phyloP scores from a whole-genome alignment of 2,888 invertebrate genomes.

The Eilema sororculum region DNA sequence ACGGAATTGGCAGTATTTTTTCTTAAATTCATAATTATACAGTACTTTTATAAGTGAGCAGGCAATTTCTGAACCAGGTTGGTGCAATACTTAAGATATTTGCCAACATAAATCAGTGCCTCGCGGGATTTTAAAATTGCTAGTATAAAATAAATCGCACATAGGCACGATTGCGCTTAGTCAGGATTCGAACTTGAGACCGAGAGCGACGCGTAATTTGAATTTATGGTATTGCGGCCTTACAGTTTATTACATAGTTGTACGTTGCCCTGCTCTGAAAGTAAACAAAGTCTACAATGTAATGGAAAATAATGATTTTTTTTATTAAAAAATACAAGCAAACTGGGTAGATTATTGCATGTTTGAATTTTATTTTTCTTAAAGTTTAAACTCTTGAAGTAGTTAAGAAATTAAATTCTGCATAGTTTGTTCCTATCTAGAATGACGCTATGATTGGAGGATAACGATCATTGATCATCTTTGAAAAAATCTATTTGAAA shows the following conservation, averaged over 20 bases:
- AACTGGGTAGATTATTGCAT: neutral
- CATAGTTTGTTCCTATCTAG: neutral
- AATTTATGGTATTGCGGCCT: slow-evolving; percentile 24
- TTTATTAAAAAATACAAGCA: neutral
- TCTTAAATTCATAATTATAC: neutral
- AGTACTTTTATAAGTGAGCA: neutral
- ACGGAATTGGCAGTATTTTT: slow-evolving; percentile 9
- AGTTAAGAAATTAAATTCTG: neutral
- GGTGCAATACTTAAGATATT: neutral
- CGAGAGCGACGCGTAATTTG: slow-evolving; percentile 26
- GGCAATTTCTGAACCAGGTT: neutral
- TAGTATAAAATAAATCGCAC: slow-evolving; percentile 28
- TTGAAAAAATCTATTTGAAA: no score
- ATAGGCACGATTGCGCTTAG: slow-evolving; percentile 16
- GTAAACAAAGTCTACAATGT: slow-evolving; percentile 20
- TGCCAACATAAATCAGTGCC: slow-evolving; percentile 17
- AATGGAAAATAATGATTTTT: neutral
- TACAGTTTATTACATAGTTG: slow-evolving; percentile 18
- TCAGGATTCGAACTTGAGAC: slow-evolving; percentile 19
- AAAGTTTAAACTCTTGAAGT: neutral
- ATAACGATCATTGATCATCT: no score
- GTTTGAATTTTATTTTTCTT: neutral
- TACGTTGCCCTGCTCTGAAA: neutral
- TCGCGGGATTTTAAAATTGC: slow-evolving; percentile 17
- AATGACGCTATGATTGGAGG: neutral